A percentile compares a stretch with the other conserved stretches of the same genome.
Evolutionary conservation across 2,888 invertebrate species (phyloP).

Genomic region (Eurytoma adleriae): DNA sequence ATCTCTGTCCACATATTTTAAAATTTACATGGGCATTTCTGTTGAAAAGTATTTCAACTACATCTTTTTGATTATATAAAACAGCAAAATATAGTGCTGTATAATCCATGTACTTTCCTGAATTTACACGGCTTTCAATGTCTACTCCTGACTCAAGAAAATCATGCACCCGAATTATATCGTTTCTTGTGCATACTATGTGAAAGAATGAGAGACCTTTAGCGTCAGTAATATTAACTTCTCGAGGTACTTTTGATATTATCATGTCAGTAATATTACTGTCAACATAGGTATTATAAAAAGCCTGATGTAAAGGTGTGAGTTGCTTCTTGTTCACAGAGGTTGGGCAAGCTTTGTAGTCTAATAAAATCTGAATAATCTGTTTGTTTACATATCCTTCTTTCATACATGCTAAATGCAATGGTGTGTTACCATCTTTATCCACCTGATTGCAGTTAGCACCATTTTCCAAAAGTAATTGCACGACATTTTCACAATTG

Average conservation of each 20-base stretch:
- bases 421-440: too few relatives aligned
- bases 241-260: background rate
- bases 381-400: background rate
- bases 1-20: background rate
- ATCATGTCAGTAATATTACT: background rate
- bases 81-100: conserved; percentile 2
- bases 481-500: background rate
- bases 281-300: background rate
- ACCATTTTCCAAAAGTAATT: too few relatives aligned
- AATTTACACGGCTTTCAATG: too few relatives aligned
- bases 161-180: background rate
- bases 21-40: background rate
- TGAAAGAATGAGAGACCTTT: conserved; percentile 2
- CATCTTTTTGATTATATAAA: background rate
- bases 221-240: background rate
- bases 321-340: background rate
- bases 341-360: background rate
- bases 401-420: background rate
- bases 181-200: conserved; percentile 5
- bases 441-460: too few relatives aligned
- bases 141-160: background rate
- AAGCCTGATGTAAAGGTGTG: background rate
- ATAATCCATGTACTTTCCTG: background rate
- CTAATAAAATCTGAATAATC: too few relatives aligned
- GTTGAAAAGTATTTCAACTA: background rate